These are phyloP conservation scores for Chloroceryle inda DNA, from an alignment of 2,797 vertebrate genomes.

Conservation along the genomic window DNA sequence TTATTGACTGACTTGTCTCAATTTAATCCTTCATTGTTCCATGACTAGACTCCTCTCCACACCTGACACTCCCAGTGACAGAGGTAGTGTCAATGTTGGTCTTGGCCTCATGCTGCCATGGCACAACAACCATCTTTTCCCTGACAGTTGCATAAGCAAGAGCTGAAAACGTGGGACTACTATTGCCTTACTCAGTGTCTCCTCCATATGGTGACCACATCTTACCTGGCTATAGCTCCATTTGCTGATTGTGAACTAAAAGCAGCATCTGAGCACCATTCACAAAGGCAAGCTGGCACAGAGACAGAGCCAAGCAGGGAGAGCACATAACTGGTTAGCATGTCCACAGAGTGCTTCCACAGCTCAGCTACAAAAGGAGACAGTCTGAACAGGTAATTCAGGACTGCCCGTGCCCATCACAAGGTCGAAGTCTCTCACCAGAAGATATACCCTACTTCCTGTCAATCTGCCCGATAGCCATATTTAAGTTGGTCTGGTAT, in stretches of 20 bases:
- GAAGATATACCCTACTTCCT: not conserved
- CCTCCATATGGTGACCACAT: not conserved
- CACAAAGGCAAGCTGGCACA: not conserved
- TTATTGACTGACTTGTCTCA: not conserved
- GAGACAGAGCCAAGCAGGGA: not conserved
- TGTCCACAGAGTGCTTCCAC: not conserved
- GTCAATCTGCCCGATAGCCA: not conserved
- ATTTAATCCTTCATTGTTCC: not conserved
- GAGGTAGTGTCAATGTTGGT: not conserved
- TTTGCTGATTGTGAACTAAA: not conserved
- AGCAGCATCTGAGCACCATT: rapidly evolving
- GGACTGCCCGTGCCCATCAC: rapidly evolving
- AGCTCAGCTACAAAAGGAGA: not conserved
- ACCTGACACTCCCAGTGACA: not conserved
- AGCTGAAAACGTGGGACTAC: not conserved
- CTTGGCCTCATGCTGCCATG: not conserved
- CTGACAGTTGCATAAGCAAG: not conserved
- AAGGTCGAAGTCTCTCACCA: not conserved
- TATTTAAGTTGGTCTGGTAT: not conserved
- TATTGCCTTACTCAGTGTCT: not conserved
- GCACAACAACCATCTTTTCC: not conserved
- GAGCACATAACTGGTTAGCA: not conserved
- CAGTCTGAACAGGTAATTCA: not conserved
- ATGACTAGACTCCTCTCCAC: not conserved
- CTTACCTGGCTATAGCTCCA: not conserved